Evolutionary conservation across 2,888 invertebrate species (phyloP).

Genomic region (Xestia rhomboidea): DNA sequence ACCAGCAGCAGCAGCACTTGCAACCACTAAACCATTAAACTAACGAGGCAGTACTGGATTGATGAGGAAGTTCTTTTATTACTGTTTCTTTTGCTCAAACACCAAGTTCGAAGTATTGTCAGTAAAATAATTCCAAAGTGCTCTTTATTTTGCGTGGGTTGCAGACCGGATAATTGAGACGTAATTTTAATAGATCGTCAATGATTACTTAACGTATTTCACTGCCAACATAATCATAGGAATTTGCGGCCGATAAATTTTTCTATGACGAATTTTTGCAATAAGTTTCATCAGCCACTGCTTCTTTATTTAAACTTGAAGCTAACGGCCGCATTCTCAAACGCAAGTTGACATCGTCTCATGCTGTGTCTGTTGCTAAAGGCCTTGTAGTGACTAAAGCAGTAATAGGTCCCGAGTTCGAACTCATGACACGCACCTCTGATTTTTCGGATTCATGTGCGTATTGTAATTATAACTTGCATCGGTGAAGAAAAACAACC

Average conservation of each 20-base stretch:
- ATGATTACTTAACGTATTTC: constrained; percentile 24
- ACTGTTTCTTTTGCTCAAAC: not conserved
- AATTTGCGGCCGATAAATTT: constrained; percentile 23
- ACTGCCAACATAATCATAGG: constrained; percentile 22
- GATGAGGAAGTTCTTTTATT: not conserved
- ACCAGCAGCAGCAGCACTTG: not conserved
- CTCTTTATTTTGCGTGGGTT: constrained; percentile 8
- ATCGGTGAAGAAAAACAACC: too few relatives aligned
- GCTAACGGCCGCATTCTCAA: not conserved
- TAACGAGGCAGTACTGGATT: not conserved
- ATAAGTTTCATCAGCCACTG: constrained; percentile 33
- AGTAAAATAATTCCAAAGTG: constrained; percentile 6
- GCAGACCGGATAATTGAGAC: constrained; percentile 31
- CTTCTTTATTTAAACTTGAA: constrained; percentile 27
- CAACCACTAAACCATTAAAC: not conserved
- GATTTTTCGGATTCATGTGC: too few relatives aligned
- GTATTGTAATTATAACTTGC: too few relatives aligned
- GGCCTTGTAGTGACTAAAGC: not conserved
- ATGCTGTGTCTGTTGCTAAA: not conserved
- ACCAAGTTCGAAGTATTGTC: not conserved
- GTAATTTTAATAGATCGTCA: constrained; percentile 22
- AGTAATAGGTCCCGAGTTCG: too few relatives aligned
- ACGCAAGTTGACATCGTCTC: not conserved
- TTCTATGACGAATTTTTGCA: constrained; percentile 30
- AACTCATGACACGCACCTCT: not conserved